Evolutionary conservation across 2,888 invertebrate genomes (phyloP), one percentile per base, ranked within the genome.

Genomic region (Listrodromus nycthemerus): DNA sequence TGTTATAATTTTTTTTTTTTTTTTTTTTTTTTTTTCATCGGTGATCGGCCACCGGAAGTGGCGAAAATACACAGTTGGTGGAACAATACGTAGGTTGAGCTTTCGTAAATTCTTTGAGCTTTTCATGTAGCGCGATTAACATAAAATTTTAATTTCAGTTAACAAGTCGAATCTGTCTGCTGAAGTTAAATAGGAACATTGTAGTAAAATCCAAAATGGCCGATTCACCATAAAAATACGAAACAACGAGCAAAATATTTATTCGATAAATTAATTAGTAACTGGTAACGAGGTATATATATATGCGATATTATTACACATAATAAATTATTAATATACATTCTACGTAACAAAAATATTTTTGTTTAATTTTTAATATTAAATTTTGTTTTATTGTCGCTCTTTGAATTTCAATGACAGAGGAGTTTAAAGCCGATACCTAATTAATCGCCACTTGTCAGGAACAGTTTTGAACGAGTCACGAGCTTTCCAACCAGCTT

Each of bases 371-470:
- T 58, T 61, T 45, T 10, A 10, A 2, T 41, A 6, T 45, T 30
- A 58, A 58, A 24, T 16, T 27, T 45, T 41, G n/a, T 76, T 45
- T 45, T 55, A 41, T 58, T 69, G 65, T 16, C 24, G 16, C 63
- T 63, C 63, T 37, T 37, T 33, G n/a, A 63, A 74, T 74, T 74
- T 73, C 50, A 33, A 74, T 63, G 33, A 74, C 37, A 50, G 50
- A 50, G 21, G 74, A 65, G 63, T 30, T 50, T 67, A 37, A 55
- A 63, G 58, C 58, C 73, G 41, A 81, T 82, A 75, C 48, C 71
- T 86, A 81, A 85, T 86, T 83, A 86, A 85, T 86, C 71, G 81
- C 81, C 77, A 85, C 82, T 86, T 85, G 87, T 87, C 85, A 83
- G 76, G 58, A 84, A 82, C 80, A 81, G 80, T 86, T 85, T 58